Evolutionary conservation across 2,113 vertebrate genomes (phyloP), one percentile per base, ranked within the genome.

Genomic region (Platanista minor): DNA sequence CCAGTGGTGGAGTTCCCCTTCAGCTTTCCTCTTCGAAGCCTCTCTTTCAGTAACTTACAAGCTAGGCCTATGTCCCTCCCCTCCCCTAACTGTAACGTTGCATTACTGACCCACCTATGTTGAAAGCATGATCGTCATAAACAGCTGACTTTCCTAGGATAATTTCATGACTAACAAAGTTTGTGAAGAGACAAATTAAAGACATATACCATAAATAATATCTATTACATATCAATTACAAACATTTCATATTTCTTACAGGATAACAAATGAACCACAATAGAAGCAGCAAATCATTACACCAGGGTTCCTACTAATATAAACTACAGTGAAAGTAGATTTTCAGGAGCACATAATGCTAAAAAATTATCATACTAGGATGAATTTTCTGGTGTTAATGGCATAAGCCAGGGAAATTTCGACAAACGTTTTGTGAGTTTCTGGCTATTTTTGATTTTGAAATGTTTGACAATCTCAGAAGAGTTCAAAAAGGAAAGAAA

Each of bases 401-500:
- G 62, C 54, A 17, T 49, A 81, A 90, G 84, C 75, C 57, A 15
- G 54, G n/a, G 57, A 80, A 87, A 95, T 27, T 25, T 14, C 92
- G 74, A 80, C 91, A 82, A 43, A 93, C 78, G 15, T 52, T 91
- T 59, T 94, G 92, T 91, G 85, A 49, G 18, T 93, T 91, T 86
- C 93, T 72, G 57, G 91, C 81, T 96, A 62, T 89, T 97, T 92
- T 80, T 92, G 92, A 94, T 83, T 94, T 91, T 69, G 72, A 96
- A 95, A 97, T 93, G 83, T 54, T 95, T 91, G 93, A 95, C 95
- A 87, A 93, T 91, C 97, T 94, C 96, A 41, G 69, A 93, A 89
- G 93, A 88, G 72, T 94, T 96, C 96, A 95, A 87, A 97, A 97
- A 97, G 92, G 92, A 95, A 97, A 96, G 94, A 67, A 88, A 94